Conservation (phyloP, 2,888 invertebrate genomes). For the Protophormia terraenovae region DNA sequence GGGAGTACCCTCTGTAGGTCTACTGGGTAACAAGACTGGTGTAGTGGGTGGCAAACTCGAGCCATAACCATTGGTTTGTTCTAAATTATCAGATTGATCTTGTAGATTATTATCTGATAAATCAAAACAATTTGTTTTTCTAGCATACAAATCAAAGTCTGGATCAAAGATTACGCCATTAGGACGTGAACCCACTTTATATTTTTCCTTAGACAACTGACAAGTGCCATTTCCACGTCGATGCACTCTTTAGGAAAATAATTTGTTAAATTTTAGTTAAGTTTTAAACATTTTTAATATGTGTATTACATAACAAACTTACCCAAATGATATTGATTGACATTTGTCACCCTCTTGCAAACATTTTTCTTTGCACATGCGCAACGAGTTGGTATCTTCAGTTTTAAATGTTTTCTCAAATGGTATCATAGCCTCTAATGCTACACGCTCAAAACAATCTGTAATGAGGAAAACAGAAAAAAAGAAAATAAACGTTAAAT, state of each 20-base stretch:
- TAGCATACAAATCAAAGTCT: constrained; percentile 85
- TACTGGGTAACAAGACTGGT: constrained; percentile 73
- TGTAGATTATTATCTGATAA: constrained; percentile 77
- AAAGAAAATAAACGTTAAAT: constrained; percentile 35
- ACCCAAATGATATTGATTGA: constrained; percentile 86
- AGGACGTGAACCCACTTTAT: constrained; percentile 82
- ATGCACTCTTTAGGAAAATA: constrained; percentile 82
- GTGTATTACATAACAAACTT: constrained; percentile 73
- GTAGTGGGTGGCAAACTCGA: constrained; percentile 69
- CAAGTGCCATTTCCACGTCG: constrained; percentile 85
- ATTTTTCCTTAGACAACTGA: constrained; percentile 82
- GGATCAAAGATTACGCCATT: constrained; percentile 83
- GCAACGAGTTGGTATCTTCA: constrained; percentile 84
- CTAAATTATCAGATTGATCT: constrained; percentile 57
- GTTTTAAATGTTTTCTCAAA: constrained; percentile 84
- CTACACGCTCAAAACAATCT: constrained; percentile 86
- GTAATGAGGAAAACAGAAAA: too few species aligned
- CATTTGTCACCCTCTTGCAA: constrained; percentile 85
- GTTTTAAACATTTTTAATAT: background rate
- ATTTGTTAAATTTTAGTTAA: constrained; percentile 66
- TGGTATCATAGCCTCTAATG: constrained; percentile 85
- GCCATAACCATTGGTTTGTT: constrained; percentile 60
- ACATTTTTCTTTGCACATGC: constrained; percentile 85
- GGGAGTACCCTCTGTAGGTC: constrained; percentile 73
- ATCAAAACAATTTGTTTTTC: constrained; percentile 83